A percentile compares a stretch with the other conserved stretches of the same genome.
phyloP scores from a whole-genome alignment of 2,113 vertebrate genomes.

The Larimichthys polyactis region DNA sequence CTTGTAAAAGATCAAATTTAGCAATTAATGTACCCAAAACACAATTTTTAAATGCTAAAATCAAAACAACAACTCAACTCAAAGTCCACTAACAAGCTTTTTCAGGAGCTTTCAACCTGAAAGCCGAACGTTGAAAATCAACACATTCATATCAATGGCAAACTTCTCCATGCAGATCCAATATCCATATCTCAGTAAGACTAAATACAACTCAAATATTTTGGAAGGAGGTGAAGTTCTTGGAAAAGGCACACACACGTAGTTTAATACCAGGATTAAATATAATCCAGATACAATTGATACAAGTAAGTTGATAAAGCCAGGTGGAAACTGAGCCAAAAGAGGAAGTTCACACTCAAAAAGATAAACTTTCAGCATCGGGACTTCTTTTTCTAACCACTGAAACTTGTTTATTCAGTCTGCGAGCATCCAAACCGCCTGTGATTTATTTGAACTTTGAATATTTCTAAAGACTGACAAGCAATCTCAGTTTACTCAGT shows the following conservation, averaged over 20 bases:
- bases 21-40: background rate
- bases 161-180: background rate
- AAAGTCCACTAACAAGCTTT: background rate
- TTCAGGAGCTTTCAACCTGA: background rate
- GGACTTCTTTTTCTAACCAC: background rate
- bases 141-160: background rate
- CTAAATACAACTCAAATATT: no score
- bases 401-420: background rate
- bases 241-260: background rate
- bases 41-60: background rate
- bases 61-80: background rate
- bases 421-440: background rate
- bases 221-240: background rate
- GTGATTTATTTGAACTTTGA: conserved; percentile 19
- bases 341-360: conserved; percentile 36
- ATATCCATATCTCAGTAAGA: background rate
- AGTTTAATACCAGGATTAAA: conserved; percentile 16
- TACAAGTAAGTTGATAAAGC: background rate
- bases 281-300: background rate
- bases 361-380: conserved; percentile 5
- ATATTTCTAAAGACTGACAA: no score
- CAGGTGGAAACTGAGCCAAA: conserved; percentile 18
- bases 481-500: conserved; percentile 45
- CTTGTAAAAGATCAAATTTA: background rate
- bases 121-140: background rate